Evolutionary conservation across 2,797 vertebrate species (phyloP).

Genomic region (Enteromius anoplus): DNA sequence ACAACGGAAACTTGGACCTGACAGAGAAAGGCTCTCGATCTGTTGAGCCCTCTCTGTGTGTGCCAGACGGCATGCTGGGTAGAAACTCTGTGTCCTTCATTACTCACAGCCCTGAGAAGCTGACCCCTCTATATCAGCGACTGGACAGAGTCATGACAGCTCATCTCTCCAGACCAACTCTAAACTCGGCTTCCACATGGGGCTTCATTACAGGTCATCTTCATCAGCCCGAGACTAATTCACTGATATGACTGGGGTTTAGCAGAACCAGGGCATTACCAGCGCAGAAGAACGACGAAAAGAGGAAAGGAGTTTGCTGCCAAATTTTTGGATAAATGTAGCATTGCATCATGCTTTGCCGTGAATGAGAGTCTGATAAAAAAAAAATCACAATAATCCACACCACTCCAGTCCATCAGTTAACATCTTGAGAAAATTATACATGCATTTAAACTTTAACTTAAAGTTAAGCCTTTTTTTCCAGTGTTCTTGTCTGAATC

Average conservation of each 20-base stretch:
- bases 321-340: neutral
- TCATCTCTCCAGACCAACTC: conserved; percentile 24
- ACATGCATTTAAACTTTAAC: neutral
- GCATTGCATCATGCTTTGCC: neutral
- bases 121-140: conserved; percentile 3
- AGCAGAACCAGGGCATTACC: neutral
- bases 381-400: neutral
- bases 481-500: neutral
- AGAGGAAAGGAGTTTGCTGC: neutral
- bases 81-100: conserved; percentile 27
- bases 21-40: conserved; percentile 12
- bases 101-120: conserved; percentile 32
- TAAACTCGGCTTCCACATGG: conserved; percentile 20
- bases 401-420: neutral
- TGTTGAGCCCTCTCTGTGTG: conserved; percentile 21
- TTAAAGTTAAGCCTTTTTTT: neutral
- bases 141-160: neutral
- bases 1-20: conserved; percentile 38
- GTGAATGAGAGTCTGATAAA: neutral
- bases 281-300: neutral
- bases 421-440: neutral
- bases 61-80: conserved; percentile 38
- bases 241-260: neutral
- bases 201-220: conserved; percentile 14
- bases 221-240: neutral